Base-by-base conservation (phyloP, 2,888 invertebrate genomes). In the Elgonia sp. region DNA sequence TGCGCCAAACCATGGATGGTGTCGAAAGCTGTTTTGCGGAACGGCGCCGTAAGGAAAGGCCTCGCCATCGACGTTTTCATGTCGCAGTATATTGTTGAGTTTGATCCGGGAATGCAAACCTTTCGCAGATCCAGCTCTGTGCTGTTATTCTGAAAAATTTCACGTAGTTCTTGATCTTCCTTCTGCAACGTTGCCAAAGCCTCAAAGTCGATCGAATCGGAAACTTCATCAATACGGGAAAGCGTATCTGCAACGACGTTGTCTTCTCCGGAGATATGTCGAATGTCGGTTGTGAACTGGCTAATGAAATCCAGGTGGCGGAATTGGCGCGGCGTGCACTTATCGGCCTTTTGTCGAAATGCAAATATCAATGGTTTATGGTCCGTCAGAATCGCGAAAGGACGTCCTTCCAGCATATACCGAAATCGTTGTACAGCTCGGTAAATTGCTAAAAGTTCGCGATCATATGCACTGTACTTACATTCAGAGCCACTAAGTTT, bases 361-460 rank as follows among this genome's bases (percentile, higher is more conserved):
- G 80, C 65, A 42, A 53, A 82, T 12, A 55, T 82, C 0, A 88
- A 18, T 0, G 88, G 82, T 84, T 89, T 42, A 10, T 40, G 92
- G 53, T 83, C 80, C 4, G 88, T 89, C 0, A 37, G 57, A n/a
- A 89, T 86, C 6, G 63, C 82, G 53, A 89, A 89, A 0, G 60
- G 16, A 3, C 89, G 46, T 0, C 85, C 89, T 39, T 90, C 90
- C 0, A 92, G 29, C 77, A 91, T 87, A 57, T 92, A 86, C 2
- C 82, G 53, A 29, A 92, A 92, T 63, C 89, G 76, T 53, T 90
- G 89, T 0, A 92, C 72, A 1, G 90, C 81, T 3, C 72, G 62
- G 57, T 91, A 92, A 3, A 92, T 89, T 0, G 91, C 91, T 0
- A 91, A 83, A 1, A 92, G 76, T 80, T 93, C 92, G 20, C 57